Base-by-base conservation (phyloP, 2,113 vertebrate species). In the Aegotheles bennettii region DNA sequence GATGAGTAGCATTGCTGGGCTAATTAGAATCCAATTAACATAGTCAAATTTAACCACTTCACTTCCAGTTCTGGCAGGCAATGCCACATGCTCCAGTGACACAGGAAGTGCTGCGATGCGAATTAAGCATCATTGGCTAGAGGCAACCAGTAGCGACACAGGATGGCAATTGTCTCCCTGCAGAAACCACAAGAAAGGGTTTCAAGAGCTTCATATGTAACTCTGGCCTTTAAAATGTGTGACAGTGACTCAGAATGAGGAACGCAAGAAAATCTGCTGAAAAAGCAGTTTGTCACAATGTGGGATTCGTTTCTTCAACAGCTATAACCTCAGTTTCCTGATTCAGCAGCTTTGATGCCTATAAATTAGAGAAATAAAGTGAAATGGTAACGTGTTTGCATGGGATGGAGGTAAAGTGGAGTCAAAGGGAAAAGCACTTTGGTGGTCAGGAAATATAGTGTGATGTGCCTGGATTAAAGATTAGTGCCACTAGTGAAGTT, bases 261-360 rank as follows among this genome's bases (percentile, higher is more conserved):
- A 97, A 96, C 91, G 81, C 35, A 82, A 93, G 93, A 64, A 90
- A 92, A 96, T 93, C 82, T 97, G 96, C 92, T 57, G 29, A 97
- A 96, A 93, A 97, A 97, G 94, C 97, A 95, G 90, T 92, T 96
- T 91, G 85, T 96, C 93, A 95, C 90, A 63, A 94, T 71, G 96
- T 88, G 93, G 96, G 96, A 98, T 97, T 88, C 2, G 43, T 96
- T 98, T 97, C 96, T 98, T 97, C 90, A 97, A 90, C 83, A 97
- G 96, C 95, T 93, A 96, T 95, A 97, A 97, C 97, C 97, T 98
- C 96, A 93, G 96, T 96, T 98, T 97, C 97, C 97, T 98, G 97
- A 97, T 94, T 97, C 96, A 97, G 95, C 93, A 97, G 95, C 94
- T 97, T 96, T 93, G 92, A 95, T 94, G 94, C 86, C 90, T 94